Evolutionary conservation across 2,113 vertebrate species (phyloP).

Genomic region (Poicephalus gulielmi): DNA sequence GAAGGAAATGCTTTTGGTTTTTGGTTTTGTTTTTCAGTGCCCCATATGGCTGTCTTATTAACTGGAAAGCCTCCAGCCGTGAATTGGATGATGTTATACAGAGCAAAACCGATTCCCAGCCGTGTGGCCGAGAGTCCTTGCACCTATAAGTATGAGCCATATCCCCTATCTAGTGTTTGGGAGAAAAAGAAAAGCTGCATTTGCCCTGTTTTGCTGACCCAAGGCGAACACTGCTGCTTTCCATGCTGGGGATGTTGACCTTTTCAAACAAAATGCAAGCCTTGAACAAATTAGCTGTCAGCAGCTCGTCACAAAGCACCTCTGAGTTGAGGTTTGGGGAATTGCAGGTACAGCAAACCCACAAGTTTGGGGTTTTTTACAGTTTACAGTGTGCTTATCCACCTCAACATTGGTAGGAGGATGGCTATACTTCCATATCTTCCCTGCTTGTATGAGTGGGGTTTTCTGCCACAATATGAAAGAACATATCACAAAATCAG

Average conservation of each 20-base stretch:
- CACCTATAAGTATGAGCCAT: not conserved
- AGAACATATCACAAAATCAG: not conserved
- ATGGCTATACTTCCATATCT: not conserved
- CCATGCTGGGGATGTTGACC: not conserved
- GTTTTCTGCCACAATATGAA: not conserved
- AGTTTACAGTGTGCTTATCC: not conserved
- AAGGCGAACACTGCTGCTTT: not conserved
- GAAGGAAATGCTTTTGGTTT: not conserved
- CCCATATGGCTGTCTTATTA: not conserved
- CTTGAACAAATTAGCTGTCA: not conserved
- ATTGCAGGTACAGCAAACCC: not conserved
- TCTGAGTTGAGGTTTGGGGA: not conserved
- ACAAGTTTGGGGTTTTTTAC: not conserved
- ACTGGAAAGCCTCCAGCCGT: slow-evolving; percentile 29
- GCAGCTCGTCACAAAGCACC: not conserved
- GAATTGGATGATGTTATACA: slow-evolving; percentile 49
- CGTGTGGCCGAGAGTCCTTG: not conserved
- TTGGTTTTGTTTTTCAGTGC: not conserved
- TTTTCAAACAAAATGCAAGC: not conserved
- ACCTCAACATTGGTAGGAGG: not conserved
- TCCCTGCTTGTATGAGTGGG: not conserved
- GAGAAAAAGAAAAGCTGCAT: not conserved
- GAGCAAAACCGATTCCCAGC: slow-evolving; percentile 9
- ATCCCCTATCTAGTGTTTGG: not conserved
- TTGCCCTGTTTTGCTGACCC: slow-evolving; percentile 1